Evolutionary conservation across 2,888 invertebrate species (phyloP), one percentile per base, ranked within the genome.

Genomic region (Anaspis maculata): DNA sequence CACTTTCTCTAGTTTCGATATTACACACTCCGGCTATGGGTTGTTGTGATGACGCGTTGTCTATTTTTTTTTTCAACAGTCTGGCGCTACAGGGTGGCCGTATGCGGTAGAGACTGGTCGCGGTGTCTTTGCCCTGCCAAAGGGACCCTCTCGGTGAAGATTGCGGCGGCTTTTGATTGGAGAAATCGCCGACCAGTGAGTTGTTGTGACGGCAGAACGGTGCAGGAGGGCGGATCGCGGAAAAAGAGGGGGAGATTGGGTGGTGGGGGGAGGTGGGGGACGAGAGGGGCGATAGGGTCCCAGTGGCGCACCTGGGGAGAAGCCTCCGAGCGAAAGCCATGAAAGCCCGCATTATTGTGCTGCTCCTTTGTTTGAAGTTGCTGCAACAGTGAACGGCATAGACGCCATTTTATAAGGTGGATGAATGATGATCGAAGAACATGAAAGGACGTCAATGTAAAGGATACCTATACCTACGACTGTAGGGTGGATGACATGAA

Each of bases 111-210:
- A 46, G 44, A 49, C 49, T 48, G 48, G 42, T 48, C 42, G n/a
- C n/a, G 44, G 44, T 47, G 49, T 48, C 49, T 51, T 51, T 49
- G 48, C 48, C 52, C 52, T 52, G 47, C 47, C 45, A 51, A 50
- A 52, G 47, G 37, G 48, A 46, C 51, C 48, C 48, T 51, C 51
- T 49, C 41, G 44, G 35, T 39, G 42, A 40, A 43, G 46, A 47
- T 42, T 43, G 41, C 38, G 39, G 34, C 35, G 38, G 39, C 37
- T 40, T 51, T 45, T 46, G 43, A 52, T 53, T 52, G 53, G 52
- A 41, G 44, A 48, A 41, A 37, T 30, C 33, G 41, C 29, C 44
- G 43, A 43, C 53, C 53, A 53, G 49, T 53, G 41, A 41, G 14
- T 36, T 40, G 31, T 40, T 49, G 43, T 39, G 36, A 33, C 28